phyloP scores from a whole-genome alignment of 2,797 vertebrate genomes.

The Steatocranus sp. region DNA sequence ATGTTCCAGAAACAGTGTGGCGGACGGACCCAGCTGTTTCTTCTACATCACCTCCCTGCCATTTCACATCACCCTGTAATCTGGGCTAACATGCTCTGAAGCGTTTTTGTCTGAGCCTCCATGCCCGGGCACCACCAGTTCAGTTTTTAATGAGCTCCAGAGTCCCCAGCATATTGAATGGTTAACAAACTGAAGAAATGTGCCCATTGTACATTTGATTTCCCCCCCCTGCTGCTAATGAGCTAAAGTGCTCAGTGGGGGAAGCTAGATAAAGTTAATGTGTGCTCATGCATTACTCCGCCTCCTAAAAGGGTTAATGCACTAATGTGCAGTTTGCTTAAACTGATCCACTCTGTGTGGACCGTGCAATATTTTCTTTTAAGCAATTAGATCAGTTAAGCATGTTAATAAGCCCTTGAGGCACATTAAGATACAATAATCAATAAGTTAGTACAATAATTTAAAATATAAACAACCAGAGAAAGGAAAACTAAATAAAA shows the following conservation, averaged over 20 bases:
- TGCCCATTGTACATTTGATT: neutral
- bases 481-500: neutral
- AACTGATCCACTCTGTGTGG: neutral
- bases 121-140: constrained; percentile 36
- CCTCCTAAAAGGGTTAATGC: constrained; percentile 34
- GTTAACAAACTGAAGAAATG: constrained; percentile 18
- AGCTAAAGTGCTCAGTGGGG: constrained; percentile 5
- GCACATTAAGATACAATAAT: neutral
- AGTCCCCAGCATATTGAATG: constrained; percentile 18
- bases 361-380: neutral
- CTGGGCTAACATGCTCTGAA: constrained; percentile 53
- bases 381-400: neutral
- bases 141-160: constrained; percentile 36
- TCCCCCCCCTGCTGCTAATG: constrained; percentile 5
- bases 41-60: constrained; percentile 52
- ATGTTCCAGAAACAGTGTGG: constrained; percentile 47
- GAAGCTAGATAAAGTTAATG: constrained; percentile 6
- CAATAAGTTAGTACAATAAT: neutral
- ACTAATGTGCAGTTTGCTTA: constrained; percentile 4
- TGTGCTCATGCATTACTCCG: constrained; percentile 7
- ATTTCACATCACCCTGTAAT: constrained; percentile 71
- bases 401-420: neutral
- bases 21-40: constrained; percentile 73
- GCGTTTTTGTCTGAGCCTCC: constrained; percentile 50
- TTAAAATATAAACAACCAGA: neutral